Conservation (phyloP, 2,113 vertebrate species). For the Spilogale gracilis region DNA sequence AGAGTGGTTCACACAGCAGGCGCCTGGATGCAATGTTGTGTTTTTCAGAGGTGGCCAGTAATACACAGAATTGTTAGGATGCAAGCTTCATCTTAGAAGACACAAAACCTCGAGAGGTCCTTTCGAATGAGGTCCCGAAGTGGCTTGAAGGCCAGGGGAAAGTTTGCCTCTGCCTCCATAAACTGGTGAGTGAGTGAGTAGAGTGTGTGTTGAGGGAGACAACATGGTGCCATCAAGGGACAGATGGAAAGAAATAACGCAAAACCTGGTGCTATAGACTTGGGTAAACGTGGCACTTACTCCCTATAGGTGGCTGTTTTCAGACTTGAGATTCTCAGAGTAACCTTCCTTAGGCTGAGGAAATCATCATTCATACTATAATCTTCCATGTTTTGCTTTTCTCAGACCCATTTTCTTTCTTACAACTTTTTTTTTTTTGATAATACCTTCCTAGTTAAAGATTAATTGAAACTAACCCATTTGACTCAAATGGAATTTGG, state of each 20-base stretch:
- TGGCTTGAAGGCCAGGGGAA: background rate
- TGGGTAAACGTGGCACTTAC: background rate
- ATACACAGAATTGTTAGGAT: background rate
- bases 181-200: background rate
- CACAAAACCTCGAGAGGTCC: background rate
- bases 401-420: constrained; percentile 9
- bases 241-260: background rate
- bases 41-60: background rate
- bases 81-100: background rate
- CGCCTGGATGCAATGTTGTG: rapidly evolving
- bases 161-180: background rate
- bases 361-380: background rate
- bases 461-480: constrained; percentile 59
- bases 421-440: background rate
- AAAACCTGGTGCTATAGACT: rapidly evolving
- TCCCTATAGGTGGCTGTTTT: background rate
- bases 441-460: constrained; percentile 59
- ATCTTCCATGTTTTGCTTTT: background rate
- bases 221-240: background rate
- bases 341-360: background rate
- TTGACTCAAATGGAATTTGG: constrained; percentile 57
- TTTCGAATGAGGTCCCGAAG: background rate
- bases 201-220: rapidly evolving
- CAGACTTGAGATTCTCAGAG: background rate
- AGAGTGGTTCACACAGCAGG: rapidly evolving